Conservation (phyloP, 2,888 invertebrate genomes). For the Trichacis sp. region DNA sequence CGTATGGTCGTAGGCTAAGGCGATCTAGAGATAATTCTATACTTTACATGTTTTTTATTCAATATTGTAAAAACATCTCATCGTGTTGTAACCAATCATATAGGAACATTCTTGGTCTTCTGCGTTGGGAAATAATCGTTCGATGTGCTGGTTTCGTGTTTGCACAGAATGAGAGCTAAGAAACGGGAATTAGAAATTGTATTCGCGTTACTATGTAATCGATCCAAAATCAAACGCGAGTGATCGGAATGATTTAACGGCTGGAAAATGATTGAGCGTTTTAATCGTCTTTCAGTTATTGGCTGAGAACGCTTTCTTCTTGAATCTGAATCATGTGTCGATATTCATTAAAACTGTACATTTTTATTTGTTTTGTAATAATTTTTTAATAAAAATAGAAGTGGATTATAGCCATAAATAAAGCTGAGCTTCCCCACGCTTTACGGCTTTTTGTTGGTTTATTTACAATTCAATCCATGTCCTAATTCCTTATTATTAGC, state of each 20-base stretch:
- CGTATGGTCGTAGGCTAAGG: conserved; percentile 20
- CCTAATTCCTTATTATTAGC: too few species aligned
- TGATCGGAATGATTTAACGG: not conserved
- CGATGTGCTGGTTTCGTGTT: conserved; percentile 27
- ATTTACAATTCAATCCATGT: too few species aligned
- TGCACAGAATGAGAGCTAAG: conserved; percentile 26
- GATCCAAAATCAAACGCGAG: not conserved
- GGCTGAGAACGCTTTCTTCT: too few species aligned
- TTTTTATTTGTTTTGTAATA: not conserved
- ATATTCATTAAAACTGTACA: not conserved
- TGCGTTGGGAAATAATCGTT: not conserved
- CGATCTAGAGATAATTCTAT: conserved; percentile 8
- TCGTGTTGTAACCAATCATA: not conserved
- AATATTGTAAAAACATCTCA: conserved; percentile 2
- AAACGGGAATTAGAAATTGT: not conserved
- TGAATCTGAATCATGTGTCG: not conserved
- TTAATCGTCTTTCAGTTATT: not conserved
- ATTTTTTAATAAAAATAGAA: not conserved
- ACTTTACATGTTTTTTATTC: not conserved
- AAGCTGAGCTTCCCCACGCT: conserved; percentile 1
- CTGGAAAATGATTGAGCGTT: not conserved
- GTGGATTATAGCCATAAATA: conserved; percentile 8
- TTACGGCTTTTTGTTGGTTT: too few species aligned
- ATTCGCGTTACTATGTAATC: not conserved
- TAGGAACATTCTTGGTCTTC: not conserved